Base-by-base conservation (phyloP, 1,140 invertebrate genomes). In the Drosophila eugracilis region DNA sequence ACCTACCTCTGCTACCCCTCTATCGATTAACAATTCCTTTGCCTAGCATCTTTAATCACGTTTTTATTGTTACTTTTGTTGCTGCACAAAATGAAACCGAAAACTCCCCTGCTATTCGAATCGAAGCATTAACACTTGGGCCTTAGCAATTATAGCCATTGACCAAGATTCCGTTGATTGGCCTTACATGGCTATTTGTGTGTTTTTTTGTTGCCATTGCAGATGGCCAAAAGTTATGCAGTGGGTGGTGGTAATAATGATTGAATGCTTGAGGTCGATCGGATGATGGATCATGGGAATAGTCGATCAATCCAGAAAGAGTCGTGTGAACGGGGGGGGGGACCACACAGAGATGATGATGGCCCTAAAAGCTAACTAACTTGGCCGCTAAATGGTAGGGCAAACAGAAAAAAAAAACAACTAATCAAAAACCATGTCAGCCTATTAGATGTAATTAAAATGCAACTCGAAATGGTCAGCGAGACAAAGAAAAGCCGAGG, bases 41-140 rank as follows among this genome's bases (percentile, higher is more conserved):
- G 81, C 77, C 88, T 86, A 66, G 84, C 83, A 88, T 89, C 83
- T 88, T 88, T 83, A 83, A 88, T 88, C 83, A 88, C 84, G 84
- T 88, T 88, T 88, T 83, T 76, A 88, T 88, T 88, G 78, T 88
- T 81, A 67, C 49, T 32, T 34, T 12, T 39, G 57, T 34, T 71
- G 71, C 63, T 78, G 75, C 75, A 71, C 60, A 78, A 74, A 74
- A 86, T 77, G 74, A 77, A 83, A 83, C 72, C 78, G 53, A 81
- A 80, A 73, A 72, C 60, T 63, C 60, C 39, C 54, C 59, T 12
- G 65, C 36, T 59, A 69, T 72, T 60, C 54, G 58, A 54, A 54
- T 26, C 81, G 37, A 81, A 59, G 60, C 70, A 88, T 86, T 88
- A 75, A 75, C 78, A 81, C 78, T 63, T 66, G 52, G 57, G 15